Evolutionary conservation across 2,888 invertebrate genomes (phyloP), one percentile per base, ranked within the genome.

Genomic region (Patella depressa): DNA sequence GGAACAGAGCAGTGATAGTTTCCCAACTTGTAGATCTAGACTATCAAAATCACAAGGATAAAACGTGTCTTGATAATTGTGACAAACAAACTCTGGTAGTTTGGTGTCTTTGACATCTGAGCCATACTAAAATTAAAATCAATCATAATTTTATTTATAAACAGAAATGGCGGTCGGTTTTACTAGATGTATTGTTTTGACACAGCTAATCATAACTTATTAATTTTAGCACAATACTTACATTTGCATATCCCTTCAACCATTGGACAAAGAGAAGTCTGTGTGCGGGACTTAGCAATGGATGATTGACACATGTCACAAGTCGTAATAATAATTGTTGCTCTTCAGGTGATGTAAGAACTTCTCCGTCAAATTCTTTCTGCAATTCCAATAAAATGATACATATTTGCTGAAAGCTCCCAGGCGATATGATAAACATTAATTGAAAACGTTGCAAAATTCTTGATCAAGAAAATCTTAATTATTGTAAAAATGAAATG

Each of bases 281-380:
- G 29, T 84, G 83, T 17, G 85, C 82, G 7, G 84, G 80, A n/a
- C 79, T 84, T 24, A 87, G 65, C 59, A 83, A 82, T 2, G 86
- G 84, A 71, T 88, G 85, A 76, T 86, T 85, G 24, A 86, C 75
- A 77, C 82, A 80, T 11, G 81, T 78, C 24, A 86, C 76, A 2
- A 86, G 79, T 71, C 84, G 78, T 15, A 81, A 75, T 17, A 86
- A 59, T 15, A 88, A 78, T 73, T 82, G 80, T 9, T 77, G 77
- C 53, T 87, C 86, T 72, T 88, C 88, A 59, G 78, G 73, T 65
- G 81, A 78, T 69, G 85, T 86, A 53, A 88, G 75, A 19, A 88
- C 83, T 74, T 86, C 85, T n/a, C 84, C 83, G 45, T 82, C 79
- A 83, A 87, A 87, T 74, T 85, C 83, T 73, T 82, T 81, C 87